Conservation (phyloP, 2,797 vertebrate species). For the Aeoliscus strigatus region DNA sequence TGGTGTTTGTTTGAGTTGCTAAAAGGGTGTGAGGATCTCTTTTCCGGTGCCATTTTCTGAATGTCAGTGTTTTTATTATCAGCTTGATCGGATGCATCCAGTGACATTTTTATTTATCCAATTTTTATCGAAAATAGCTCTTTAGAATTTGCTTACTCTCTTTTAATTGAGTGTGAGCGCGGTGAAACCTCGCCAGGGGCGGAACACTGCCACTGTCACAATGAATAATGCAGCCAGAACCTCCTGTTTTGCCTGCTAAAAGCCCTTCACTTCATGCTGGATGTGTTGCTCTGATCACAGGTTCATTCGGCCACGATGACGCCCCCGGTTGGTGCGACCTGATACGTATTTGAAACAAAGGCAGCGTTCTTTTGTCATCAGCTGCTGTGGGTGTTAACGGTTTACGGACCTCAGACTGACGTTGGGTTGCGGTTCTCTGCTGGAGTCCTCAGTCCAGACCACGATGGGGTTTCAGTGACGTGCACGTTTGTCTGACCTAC, state of each 20-base stretch:
- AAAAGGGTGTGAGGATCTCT: slow-evolving; percentile 6
- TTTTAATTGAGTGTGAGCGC: slow-evolving; percentile 13
- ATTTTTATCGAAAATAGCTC: slow-evolving; percentile 9
- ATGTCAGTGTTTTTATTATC: slow-evolving; percentile 2
- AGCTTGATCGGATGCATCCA: background rate
- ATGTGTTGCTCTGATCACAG: slow-evolving; percentile 7
- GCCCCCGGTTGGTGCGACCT: too few species aligned
- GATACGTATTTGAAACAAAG: too few species aligned
- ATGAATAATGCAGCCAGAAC: slow-evolving; percentile 39
- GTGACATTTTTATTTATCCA: slow-evolving; percentile 23
- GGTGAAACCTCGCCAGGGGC: slow-evolving; percentile 9
- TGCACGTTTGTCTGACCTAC: too few species aligned
- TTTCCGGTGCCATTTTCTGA: background rate
- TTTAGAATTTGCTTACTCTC: slow-evolving; percentile 3
- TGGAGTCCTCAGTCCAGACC: too few species aligned
- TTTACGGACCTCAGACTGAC: too few species aligned
- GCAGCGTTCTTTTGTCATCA: too few species aligned
- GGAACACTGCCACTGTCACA: slow-evolving; percentile 9
- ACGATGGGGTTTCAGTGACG: too few species aligned
- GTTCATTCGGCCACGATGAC: too few species aligned
- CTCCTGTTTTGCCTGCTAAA: slow-evolving; percentile 27
- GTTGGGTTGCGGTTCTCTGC: too few species aligned
- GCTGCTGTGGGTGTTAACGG: too few species aligned
- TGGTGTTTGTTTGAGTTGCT: slow-evolving; percentile 9
- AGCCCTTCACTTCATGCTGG: slow-evolving; percentile 21